Evolutionary conservation across 2,888 invertebrate species (phyloP).

Genomic region (Cheilosia variabilis): DNA sequence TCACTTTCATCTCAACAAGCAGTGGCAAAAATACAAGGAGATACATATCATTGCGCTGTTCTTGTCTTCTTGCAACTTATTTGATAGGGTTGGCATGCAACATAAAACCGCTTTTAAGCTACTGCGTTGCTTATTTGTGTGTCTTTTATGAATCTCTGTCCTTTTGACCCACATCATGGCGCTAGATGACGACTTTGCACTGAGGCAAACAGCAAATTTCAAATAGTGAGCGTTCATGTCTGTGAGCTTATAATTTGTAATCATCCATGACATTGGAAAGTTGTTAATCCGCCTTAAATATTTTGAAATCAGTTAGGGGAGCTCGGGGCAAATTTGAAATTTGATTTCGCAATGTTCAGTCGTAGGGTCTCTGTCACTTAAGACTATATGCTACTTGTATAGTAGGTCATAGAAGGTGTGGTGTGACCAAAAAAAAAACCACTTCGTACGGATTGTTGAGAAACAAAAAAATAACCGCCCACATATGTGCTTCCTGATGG

Average conservation of each 20-base stretch:
- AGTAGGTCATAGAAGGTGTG: no score
- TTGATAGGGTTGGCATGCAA: slow-evolving; percentile 20
- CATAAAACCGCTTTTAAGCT: slow-evolving; percentile 34
- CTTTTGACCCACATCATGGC: not conserved
- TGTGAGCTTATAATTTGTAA: slow-evolving; percentile 9
- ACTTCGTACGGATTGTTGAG: no score
- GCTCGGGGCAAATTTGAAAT: no score
- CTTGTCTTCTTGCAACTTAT: not conserved
- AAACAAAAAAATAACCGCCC: no score
- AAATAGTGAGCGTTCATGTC: not conserved
- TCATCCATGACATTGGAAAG: slow-evolving; percentile 50
- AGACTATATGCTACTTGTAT: no score
- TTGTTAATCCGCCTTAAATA: slow-evolving; percentile 14
- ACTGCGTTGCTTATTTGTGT: not conserved
- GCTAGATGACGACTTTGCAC: not conserved
- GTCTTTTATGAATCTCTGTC: not conserved
- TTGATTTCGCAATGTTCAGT: no score
- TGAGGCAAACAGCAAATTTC: not conserved
- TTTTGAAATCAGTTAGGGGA: no score
- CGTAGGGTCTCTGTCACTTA: no score
- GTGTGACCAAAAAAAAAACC: no score
- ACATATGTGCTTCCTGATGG: no score
- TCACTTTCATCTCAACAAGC: not conserved
- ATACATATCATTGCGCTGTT: not conserved
- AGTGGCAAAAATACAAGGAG: not conserved